Evolutionary conservation across 2,888 invertebrate species (phyloP).

Genomic region (Malacosoma neustria): DNA sequence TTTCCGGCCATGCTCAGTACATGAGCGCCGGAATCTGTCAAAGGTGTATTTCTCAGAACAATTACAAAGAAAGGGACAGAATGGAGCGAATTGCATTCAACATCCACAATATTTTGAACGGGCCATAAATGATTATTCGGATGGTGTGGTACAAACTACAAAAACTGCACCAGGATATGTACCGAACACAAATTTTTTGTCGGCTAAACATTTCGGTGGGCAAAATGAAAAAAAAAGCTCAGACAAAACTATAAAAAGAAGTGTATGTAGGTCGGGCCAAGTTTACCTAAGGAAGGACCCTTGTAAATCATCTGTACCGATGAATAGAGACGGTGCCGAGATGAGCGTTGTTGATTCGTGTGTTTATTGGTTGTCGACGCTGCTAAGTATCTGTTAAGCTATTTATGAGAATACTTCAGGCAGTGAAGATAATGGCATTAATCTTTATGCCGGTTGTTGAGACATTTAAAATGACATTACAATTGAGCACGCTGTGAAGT

Average conservation of each 20-base stretch:
- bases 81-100: slow-evolving; percentile 41
- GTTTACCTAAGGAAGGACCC: slow-evolving; percentile 73
- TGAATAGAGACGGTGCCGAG: slow-evolving; percentile 57
- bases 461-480: slow-evolving; percentile 4
- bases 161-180: slow-evolving; percentile 69
- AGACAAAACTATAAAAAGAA: slow-evolving; percentile 70
- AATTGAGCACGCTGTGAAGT: slow-evolving; percentile 1
- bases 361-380: slow-evolving; percentile 66
- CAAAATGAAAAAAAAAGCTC: slow-evolving; percentile 64
- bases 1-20: slow-evolving; percentile 28
- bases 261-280: slow-evolving; percentile 59
- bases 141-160: slow-evolving; percentile 70
- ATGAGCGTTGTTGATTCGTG: slow-evolving; percentile 65
- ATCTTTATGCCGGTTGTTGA: slow-evolving; percentile 10
- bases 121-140: slow-evolving; percentile 71
- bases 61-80: slow-evolving; percentile 49
- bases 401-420: slow-evolving; percentile 52
- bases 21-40: slow-evolving; percentile 27
- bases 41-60: slow-evolving; percentile 52
- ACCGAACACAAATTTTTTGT: slow-evolving; percentile 64
- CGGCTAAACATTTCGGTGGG: slow-evolving; percentile 59
- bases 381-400: slow-evolving; percentile 64
- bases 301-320: slow-evolving; percentile 70
- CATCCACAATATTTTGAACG: slow-evolving; percentile 71
- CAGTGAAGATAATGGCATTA: slow-evolving; percentile 23